Evolutionary conservation across 2,888 invertebrate genomes (phyloP).

Genomic region (Scaptodrosophila latifasciaeformis): DNA sequence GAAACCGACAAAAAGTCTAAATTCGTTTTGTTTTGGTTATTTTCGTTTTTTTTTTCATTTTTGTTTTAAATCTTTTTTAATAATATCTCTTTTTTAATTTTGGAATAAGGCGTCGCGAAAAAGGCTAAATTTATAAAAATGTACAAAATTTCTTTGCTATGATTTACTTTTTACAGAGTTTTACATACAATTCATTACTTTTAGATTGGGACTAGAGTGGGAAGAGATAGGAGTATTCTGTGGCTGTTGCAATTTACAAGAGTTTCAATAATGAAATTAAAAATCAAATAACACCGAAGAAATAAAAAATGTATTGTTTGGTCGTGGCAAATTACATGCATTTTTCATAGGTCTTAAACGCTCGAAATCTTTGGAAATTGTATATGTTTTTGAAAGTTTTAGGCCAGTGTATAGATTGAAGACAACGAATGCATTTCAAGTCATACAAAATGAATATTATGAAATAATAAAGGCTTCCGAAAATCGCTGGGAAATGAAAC

Average conservation of each 20-base stretch:
- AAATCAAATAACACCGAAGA: too few relatives aligned
- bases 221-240: conserved; percentile 13
- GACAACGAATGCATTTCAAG: conserved; percentile 48
- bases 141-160: conserved; percentile 44
- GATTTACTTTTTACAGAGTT: conserved; percentile 48
- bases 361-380: too few relatives aligned
- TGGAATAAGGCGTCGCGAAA: conserved; percentile 57
- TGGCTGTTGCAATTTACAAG: conserved; percentile 58
- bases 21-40: conserved; percentile 40
- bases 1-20: conserved; percentile 45
- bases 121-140: conserved; percentile 51
- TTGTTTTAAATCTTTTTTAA: conserved; percentile 26
- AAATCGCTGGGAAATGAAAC: too few relatives aligned
- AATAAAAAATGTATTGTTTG: too few relatives aligned
- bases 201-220: background rate
- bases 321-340: too few relatives aligned
- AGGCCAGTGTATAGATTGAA: conserved; percentile 9
- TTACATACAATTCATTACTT: conserved; percentile 1
- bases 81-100: conserved; percentile 25
- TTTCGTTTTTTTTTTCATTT: conserved; percentile 8
- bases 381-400: conserved; percentile 24
- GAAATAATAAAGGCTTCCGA: too few relatives aligned
- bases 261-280: background rate
- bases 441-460: conserved; percentile 16
- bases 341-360: too few relatives aligned